phyloP scores from a whole-genome alignment of 1,140 invertebrate genomes.

The Lepidurus arcticus region DNA sequence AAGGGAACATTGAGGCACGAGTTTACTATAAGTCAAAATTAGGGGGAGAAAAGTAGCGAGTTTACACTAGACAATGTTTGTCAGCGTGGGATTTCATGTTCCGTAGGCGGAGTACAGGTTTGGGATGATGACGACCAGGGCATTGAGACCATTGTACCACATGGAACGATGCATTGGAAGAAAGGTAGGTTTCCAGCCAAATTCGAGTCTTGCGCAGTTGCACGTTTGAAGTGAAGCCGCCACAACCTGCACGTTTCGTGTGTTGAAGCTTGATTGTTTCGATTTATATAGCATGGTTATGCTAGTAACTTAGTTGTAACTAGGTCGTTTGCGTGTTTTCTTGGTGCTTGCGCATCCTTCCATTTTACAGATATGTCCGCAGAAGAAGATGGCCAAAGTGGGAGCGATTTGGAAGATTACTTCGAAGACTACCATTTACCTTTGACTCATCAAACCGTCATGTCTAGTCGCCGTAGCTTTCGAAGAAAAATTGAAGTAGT shows the following conservation, averaged over 20 bases:
- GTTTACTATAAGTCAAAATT: background rate
- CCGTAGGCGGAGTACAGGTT: conserved; percentile 1
- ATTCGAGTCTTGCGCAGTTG: background rate
- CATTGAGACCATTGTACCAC: background rate
- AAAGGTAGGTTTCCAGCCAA: background rate
- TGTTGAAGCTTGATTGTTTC: background rate
- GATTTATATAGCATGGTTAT: background rate
- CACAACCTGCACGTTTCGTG: background rate
- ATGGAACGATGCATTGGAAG: conserved; percentile 10
- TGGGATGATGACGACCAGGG: background rate
- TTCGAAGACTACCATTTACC: conserved; percentile 44
- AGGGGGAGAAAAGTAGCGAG: background rate
- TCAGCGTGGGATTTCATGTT: background rate
- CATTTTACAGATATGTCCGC: background rate
- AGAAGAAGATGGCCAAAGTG: conserved; percentile 21
- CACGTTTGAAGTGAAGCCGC: conserved; percentile 27
- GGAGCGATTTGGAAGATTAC: conserved; percentile 41
- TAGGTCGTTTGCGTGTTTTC: conserved; percentile 16
- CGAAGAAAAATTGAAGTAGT: conserved; percentile 42
- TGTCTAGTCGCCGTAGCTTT: conserved; percentile 43
- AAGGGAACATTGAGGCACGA: background rate
- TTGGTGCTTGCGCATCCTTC: conserved; percentile 12
- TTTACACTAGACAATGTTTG: background rate
- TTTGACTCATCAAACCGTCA: conserved; percentile 43
- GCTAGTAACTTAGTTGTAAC: conserved; percentile 1